A percentile compares a stretch with the other conserved stretches of the same genome.
These are phyloP conservation scores for Dallia pectoralis DNA, from an alignment of 2,797 vertebrate genomes.

Conservation along the genomic window DNA sequence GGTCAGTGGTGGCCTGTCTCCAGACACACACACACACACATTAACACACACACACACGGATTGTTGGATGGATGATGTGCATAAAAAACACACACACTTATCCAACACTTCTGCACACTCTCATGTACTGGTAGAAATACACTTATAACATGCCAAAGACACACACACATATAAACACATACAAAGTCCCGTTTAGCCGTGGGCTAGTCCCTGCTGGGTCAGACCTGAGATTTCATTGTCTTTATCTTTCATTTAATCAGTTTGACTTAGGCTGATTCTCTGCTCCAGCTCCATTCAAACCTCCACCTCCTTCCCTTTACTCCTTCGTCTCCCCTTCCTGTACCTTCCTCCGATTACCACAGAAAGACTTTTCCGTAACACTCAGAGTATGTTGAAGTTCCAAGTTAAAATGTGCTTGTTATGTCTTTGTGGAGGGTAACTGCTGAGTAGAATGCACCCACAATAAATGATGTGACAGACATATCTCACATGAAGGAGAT, in stretches of 20 bases:
- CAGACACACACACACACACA: slow-evolving; percentile 1
- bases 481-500: no score
- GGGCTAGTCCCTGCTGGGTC: slow-evolving; percentile 26
- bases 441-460: not conserved
- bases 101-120: no score
- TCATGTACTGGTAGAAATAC: not conserved
- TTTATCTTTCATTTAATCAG: slow-evolving; percentile 17
- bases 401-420: not conserved
- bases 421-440: not conserved
- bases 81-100: slow-evolving; percentile 3
- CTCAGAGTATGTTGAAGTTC: not conserved
- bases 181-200: slow-evolving; percentile 9
- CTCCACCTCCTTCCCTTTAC: not conserved
- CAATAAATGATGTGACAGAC: no score
- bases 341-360: not conserved
- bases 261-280: slow-evolving; percentile 17
- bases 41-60: not conserved
- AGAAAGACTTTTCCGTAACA: not conserved
- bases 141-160: not conserved
- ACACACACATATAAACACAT: not conserved
- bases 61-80: not conserved
- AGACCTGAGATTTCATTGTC: slow-evolving; percentile 23
- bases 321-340: not conserved
- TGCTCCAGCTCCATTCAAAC: slow-evolving; percentile 12
- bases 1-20: not conserved